These are phyloP conservation scores for Pampusana beccarii DNA, from an alignment of 2,113 vertebrate species.

Conservation along the genomic window DNA sequence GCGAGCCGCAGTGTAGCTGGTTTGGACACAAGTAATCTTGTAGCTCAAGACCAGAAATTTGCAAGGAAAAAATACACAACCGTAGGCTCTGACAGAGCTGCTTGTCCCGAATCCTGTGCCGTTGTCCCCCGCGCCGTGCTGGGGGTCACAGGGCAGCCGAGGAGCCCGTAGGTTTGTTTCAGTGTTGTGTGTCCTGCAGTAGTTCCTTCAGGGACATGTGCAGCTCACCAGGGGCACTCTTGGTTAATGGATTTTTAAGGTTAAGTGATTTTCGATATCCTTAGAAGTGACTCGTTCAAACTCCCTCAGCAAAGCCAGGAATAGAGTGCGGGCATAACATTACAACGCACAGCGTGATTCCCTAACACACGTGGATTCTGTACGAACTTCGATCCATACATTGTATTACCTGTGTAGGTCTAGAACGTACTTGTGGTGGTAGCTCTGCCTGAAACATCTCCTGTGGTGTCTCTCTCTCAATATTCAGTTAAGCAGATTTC, in stretches of 20 bases:
- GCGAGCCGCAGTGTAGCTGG: fast-evolving
- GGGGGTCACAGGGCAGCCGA: background rate
- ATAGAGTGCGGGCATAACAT: fast-evolving
- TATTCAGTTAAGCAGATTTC: background rate
- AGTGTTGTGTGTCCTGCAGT: fast-evolving
- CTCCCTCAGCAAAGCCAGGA: background rate
- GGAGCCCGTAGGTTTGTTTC: fast-evolving
- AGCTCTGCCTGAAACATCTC: background rate
- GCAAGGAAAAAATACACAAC: fast-evolving
- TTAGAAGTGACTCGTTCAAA: background rate
- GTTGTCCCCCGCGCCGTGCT: fast-evolving
- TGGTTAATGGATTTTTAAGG: background rate
- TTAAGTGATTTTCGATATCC: fast-evolving
- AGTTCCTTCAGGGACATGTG: fast-evolving
- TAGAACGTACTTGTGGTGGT: background rate
- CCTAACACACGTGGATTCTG: fast-evolving
- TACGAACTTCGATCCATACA: fast-evolving
- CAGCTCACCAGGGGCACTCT: background rate
- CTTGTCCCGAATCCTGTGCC: fast-evolving
- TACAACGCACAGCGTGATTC: fast-evolving
- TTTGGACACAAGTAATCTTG: fast-evolving
- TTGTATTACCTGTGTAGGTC: background rate
- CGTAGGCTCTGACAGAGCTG: fast-evolving
- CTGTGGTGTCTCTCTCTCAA: background rate
- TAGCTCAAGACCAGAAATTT: fast-evolving